Evolutionary conservation across 2,888 invertebrate species (phyloP), one percentile per base, ranked within the genome.

Genomic region (Polyommatus iphigenia): DNA sequence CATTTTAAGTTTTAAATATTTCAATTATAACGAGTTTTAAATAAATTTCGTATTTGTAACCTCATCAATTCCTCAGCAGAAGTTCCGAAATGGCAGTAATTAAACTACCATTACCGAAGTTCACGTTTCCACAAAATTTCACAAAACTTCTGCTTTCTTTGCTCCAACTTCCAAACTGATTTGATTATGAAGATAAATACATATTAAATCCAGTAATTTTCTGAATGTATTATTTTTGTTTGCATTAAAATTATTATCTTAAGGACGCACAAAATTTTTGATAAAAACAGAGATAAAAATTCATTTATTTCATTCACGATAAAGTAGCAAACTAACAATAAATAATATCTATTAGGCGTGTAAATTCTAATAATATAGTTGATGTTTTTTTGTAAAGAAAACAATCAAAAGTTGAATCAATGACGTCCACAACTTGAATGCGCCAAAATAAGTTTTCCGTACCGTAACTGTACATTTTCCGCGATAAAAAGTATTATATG

Each of bases 1-100:
- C 6, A 6, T 32, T 18, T 24, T 29, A 90, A 90, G 90, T 88
- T 88, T 90, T 93, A 93, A 93, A 93, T 93, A 92, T 90, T 85
- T 81, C 84, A 67, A 67, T 67, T 67, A 32, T 67, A 67, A 67
- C 29, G 32, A 67, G 32, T 67, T 67, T 67, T 29, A 67, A 67
- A 67, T 67, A 67, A 67, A 67, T 67, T 67, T 32, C 67, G 29
- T 67, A 67, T 67, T 67, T 67, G 67, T 67, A 67, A 67, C 67
- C 67, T 67, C 67, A 67, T 67, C 67, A 67, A 67, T 67, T 67
- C 67, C 67, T 67, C 67, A 29, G 29, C 67, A 18, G 29, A 67
- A 67, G 32, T 67, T 67, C 67, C 67, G 67, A 67, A 67, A 67
- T 67, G 72, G 72, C 72, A 72, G 72, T 72, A 72, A 72, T 72